phyloP scores from a whole-genome alignment of 1,140 invertebrate species.

The Drosophila carrolli region DNA sequence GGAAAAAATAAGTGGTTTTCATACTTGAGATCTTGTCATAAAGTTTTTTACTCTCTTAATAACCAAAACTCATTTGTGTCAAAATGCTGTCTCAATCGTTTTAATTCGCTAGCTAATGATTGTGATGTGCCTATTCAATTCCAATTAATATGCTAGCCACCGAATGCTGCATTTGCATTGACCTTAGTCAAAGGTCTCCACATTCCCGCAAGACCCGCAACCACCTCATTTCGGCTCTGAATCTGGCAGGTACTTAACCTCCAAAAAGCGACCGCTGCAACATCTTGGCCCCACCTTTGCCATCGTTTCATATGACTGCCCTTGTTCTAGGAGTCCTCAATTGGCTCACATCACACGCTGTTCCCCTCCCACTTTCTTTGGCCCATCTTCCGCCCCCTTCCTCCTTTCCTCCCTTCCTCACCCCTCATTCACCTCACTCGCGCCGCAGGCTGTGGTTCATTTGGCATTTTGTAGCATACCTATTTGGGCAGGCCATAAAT shows the following conservation, averaged over 20 bases:
- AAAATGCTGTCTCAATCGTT: no score
- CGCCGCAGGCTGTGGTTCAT: conserved; percentile 12
- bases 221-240: neutral
- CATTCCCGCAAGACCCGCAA: neutral
- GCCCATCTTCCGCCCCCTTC: neutral
- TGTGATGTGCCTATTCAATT: neutral
- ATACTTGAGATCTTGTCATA: no score
- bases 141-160: neutral
- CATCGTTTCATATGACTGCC: conserved; percentile 4
- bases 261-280: neutral
- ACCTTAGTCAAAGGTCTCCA: neutral
- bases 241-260: conserved; percentile 4
- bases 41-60: no score
- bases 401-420: neutral
- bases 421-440: neutral
- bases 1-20: no score
- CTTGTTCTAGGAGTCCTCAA: conserved; percentile 6
- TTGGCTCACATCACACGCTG: conserved; percentile 3
- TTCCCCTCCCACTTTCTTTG: neutral
- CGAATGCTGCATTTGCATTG: neutral
- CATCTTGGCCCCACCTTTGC: neutral
- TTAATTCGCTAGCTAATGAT: neutral
- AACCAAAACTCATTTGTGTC: no score
- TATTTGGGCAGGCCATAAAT: conserved; percentile 11
- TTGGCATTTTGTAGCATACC: conserved; percentile 7